Percentiles rank a stretch among this genome's conserved stretches.
phyloP scores from a whole-genome alignment of 1,140 invertebrate species.

The Lordiphosa mommai region DNA sequence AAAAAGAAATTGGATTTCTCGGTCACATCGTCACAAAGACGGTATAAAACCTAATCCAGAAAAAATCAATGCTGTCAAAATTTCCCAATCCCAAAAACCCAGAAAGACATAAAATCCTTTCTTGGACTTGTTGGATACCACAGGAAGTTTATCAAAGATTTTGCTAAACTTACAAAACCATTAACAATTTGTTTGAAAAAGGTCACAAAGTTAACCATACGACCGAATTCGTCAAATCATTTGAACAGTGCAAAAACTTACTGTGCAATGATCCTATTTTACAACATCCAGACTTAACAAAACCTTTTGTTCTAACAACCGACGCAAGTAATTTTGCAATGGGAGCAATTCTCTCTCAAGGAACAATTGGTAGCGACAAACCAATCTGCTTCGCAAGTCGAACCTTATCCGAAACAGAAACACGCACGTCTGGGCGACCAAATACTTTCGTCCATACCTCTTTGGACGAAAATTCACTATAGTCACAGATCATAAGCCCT shows the following conservation, averaged over 20 bases:
- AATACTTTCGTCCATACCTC: neutral
- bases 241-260: neutral
- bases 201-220: neutral
- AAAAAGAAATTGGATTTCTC: neutral
- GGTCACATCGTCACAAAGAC: neutral
- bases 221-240: neutral
- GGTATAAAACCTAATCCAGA: neutral
- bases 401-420: neutral
- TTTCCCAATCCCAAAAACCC: neutral
- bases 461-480: too few relatives aligned
- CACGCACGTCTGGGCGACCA: neutral
- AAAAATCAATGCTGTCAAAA: neutral
- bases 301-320: too few relatives aligned
- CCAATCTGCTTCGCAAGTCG: constrained; percentile 4
- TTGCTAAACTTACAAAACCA: neutral
- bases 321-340: neutral
- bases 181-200: constrained; percentile 2
- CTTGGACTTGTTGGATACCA: neutral
- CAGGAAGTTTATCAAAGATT: neutral
- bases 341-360: constrained; percentile 3
- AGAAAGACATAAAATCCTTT: neutral
- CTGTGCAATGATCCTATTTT: neutral
- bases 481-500: too few relatives aligned
- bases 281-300: neutral
- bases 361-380: neutral